Evolutionary conservation across 2,797 vertebrate genomes (phyloP).

Genomic region (Carapus acus): DNA sequence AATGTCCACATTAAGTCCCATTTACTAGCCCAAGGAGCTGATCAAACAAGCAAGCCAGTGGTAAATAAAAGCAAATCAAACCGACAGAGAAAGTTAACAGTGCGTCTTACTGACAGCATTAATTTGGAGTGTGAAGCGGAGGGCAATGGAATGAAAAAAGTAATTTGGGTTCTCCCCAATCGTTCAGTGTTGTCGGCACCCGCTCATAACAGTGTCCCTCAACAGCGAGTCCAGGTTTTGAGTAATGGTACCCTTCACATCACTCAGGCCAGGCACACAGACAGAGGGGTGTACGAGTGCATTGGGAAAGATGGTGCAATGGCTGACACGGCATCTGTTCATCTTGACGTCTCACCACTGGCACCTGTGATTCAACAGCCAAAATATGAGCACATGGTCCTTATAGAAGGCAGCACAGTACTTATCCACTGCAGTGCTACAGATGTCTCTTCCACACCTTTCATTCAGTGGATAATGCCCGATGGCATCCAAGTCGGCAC

Average conservation of each 20-base stretch:
- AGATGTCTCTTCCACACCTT: slow-evolving; percentile 73
- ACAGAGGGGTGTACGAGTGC: slow-evolving; percentile 84
- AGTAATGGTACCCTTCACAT: slow-evolving; percentile 79
- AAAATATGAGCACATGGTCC: slow-evolving; percentile 71
- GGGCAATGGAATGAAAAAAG: slow-evolving; percentile 74
- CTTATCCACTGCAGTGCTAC: slow-evolving; percentile 81
- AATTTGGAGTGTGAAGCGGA: slow-evolving; percentile 77
- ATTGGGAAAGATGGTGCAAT: slow-evolving; percentile 81
- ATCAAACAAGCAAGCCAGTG: slow-evolving; percentile 66
- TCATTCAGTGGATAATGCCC: slow-evolving; percentile 78
- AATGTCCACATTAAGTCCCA: slow-evolving; percentile 41
- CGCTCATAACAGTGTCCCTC: slow-evolving; percentile 35
- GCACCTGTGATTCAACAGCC: slow-evolving; percentile 80
- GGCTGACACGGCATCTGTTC: slow-evolving; percentile 75
- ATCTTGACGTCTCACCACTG: slow-evolving; percentile 75
- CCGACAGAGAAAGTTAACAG: slow-evolving; percentile 73
- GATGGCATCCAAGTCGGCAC: slow-evolving; percentile 74
- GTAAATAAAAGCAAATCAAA: slow-evolving; percentile 66
- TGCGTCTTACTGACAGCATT: slow-evolving; percentile 73
- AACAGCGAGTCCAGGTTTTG: slow-evolving; percentile 67
- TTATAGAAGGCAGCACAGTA: slow-evolving; percentile 68
- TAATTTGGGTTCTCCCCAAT: slow-evolving; percentile 87
- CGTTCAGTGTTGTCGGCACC: slow-evolving; percentile 46
- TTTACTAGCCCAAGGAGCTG: slow-evolving; percentile 50
- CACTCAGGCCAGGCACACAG: slow-evolving; percentile 66